Base-by-base conservation (phyloP, 2,113 vertebrate species). In the Desmodus rotundus region DNA sequence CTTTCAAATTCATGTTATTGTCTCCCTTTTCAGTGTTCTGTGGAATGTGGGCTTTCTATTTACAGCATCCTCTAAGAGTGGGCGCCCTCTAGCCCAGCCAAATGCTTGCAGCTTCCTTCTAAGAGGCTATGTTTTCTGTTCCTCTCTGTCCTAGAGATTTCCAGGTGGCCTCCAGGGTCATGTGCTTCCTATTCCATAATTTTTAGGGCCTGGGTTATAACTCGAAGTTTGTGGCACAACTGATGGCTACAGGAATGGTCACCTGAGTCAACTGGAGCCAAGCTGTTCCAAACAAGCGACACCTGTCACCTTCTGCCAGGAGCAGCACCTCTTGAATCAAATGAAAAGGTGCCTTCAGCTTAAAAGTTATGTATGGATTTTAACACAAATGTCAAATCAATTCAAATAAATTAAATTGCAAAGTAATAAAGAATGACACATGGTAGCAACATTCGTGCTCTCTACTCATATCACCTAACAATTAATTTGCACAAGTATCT, bases 21-120 rank as follows among this genome's bases (percentile, higher is more conserved):
- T 83, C 68, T 96, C 89, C n/a, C 73, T 85, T 77, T 89, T 76
- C 68, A 52, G 31, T 26, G 56, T 38, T 56, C 85, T 3, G 11
- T 5, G 43, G 15, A 22, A 47, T 50, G 63, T 17, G 17, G 10
- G 3, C 52, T 90, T 95, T 31, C 28, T 68, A 80, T 92, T 52
- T 80, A 65, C 52, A 86, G 65, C 8, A 20, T 58, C 80, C 87
- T 38, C 45, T 43, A 7, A 24, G 61, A 52, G 22, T 4, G n/a
- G 36, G 11, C 7, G 20, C 77, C 58, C 61, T 65, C 45, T 13
- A 16, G 47, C 41, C 16, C 67, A 52, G 19, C 0, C 6, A 6
- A 3, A 68, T 36, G 11, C n/a, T 94, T 50, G 72, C 85, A 83
- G 73, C 52, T 36, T 56, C 43, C 50, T 83, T 24, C 31, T 68